A percentile compares a stretch with the other conserved stretches of the same genome.
Evolutionary conservation across 1,140 invertebrate genomes (phyloP).

Genomic region (Zaprionus africanus): DNA sequence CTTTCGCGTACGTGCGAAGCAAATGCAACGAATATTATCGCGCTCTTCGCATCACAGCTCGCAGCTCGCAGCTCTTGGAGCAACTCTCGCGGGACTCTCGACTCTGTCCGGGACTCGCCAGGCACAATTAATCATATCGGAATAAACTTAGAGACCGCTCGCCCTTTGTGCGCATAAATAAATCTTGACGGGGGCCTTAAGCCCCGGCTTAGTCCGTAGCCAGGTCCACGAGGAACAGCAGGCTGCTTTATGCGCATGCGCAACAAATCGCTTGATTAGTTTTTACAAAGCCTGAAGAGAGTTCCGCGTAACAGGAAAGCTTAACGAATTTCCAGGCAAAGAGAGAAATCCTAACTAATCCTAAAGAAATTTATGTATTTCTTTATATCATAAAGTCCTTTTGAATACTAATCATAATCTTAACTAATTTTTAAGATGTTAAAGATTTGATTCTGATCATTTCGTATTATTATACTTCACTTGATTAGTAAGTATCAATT

Average conservation of each 20-base stretch:
- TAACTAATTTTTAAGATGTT: too few species aligned
- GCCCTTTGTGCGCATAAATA: constrained; percentile 75
- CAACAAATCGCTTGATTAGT: constrained; percentile 83
- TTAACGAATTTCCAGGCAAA: constrained; percentile 39
- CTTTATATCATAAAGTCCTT: not conserved
- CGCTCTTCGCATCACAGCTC: constrained; percentile 53
- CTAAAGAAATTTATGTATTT: constrained; percentile 11
- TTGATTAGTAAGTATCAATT: too few species aligned
- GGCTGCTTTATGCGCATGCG: constrained; percentile 73
- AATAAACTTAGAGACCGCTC: constrained; percentile 57
- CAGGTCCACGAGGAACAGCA: constrained; percentile 24
- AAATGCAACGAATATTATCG: constrained; percentile 67
- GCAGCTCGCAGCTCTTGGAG: constrained; percentile 1
- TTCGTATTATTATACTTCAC: not conserved
- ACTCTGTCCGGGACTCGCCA: constrained; percentile 32
- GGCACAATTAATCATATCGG: constrained; percentile 74
- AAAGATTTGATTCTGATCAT: too few species aligned
- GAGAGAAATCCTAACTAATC: constrained; percentile 35
- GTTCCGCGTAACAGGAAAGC: constrained; percentile 54
- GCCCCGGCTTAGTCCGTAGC: constrained; percentile 39
- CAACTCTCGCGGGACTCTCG: constrained; percentile 13
- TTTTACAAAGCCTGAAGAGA: constrained; percentile 46
- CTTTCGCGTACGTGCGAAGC: constrained; percentile 66
- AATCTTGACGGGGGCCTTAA: constrained; percentile 63
- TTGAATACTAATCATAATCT: too few species aligned